phyloP scores from a whole-genome alignment of 2,888 invertebrate species.

The Antitype chi region DNA sequence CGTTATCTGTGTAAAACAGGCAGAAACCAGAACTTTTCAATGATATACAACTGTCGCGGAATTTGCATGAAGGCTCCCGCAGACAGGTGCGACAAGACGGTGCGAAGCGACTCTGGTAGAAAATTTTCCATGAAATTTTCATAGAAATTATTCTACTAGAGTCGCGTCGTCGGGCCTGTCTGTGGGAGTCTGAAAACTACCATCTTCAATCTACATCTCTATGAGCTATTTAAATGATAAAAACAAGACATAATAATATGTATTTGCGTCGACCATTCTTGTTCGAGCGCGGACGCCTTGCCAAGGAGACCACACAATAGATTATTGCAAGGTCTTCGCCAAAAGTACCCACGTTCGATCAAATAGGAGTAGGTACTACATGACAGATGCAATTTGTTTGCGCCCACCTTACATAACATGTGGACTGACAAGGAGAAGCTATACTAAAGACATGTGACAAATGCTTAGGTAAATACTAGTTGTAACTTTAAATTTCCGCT shows the following conservation, averaged over 20 bases:
- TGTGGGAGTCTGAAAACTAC: not conserved
- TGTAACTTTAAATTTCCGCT: not conserved
- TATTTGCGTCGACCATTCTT: constrained; percentile 68
- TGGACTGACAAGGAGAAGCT: constrained; percentile 61
- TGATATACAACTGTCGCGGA: no score
- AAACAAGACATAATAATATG: constrained; percentile 62
- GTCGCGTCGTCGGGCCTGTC: no score
- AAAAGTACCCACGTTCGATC: constrained; percentile 85
- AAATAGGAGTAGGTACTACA: constrained; percentile 64
- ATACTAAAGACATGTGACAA: constrained; percentile 40
- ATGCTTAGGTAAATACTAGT: constrained; percentile 14
- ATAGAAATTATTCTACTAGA: no score
- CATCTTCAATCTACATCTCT: not conserved
- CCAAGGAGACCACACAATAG: constrained; percentile 81
- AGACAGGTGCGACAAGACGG: no score
- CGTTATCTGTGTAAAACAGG: not conserved
- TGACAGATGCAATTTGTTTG: constrained; percentile 80
- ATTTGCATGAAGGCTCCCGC: no score
- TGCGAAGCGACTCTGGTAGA: no score
- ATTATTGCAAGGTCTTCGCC: constrained; percentile 83
- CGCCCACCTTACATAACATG: constrained; percentile 74
- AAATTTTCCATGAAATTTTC: no score
- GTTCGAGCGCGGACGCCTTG: constrained; percentile 68
- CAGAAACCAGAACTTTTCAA: not conserved
- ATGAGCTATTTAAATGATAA: constrained; percentile 41